These are phyloP conservation scores for Upupa epops DNA, from an alignment of 2,113 vertebrate genomes.

Conservation along the genomic window DNA sequence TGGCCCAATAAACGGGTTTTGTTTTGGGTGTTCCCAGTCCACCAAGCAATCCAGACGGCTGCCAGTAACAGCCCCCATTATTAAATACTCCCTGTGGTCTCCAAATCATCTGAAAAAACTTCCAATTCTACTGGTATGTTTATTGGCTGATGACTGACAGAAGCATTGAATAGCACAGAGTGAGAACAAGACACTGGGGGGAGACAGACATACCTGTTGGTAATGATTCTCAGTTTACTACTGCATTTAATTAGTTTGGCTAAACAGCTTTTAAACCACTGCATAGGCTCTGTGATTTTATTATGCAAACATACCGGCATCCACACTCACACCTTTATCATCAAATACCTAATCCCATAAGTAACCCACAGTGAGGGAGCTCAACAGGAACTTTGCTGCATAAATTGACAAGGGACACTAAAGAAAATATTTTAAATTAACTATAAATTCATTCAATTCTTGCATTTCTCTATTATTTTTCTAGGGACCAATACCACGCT, in stretches of 20 bases:
- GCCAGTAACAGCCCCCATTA: not conserved
- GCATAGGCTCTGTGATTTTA: not conserved
- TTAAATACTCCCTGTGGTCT: not conserved
- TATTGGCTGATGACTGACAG: not conserved
- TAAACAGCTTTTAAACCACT: not conserved
- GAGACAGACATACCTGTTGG: conserved; percentile 24
- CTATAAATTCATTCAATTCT: not conserved
- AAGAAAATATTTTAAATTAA: not conserved
- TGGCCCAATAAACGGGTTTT: not conserved
- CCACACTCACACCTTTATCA: not conserved
- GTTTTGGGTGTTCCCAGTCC: conserved; percentile 12
- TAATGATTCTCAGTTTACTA: not conserved
- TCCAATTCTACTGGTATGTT: not conserved
- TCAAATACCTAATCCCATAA: not conserved
- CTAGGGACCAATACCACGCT: not conserved
- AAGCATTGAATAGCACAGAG: not conserved
- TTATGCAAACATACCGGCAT: not conserved
- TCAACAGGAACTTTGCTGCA: not conserved
- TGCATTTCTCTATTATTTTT: not conserved
- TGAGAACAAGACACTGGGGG: not conserved
- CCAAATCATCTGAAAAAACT: not conserved
- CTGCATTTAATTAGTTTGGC: not conserved
- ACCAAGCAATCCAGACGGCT: not conserved
- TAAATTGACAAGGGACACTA: not conserved
- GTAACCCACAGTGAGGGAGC: not conserved